Conservation (phyloP, 2,888 invertebrate genomes). For the Oxyscelio sp. region DNA sequence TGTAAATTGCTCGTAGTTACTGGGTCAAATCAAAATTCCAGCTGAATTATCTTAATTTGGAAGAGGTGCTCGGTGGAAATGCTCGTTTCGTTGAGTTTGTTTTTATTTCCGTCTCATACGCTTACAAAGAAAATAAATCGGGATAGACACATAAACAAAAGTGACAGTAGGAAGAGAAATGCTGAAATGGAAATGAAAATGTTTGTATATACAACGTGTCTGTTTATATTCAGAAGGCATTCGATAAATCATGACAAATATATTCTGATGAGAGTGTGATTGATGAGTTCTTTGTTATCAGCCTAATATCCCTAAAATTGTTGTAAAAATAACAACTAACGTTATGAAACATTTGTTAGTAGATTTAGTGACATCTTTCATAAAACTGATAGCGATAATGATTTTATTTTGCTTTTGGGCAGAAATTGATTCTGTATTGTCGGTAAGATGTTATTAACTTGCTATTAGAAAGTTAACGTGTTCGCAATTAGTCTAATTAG, state of each 20-base stretch:
- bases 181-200: neutral
- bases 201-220: neutral
- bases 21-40: neutral
- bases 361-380: too few species aligned
- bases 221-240: neutral
- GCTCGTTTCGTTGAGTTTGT: neutral
- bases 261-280: slow-evolving; percentile 9
- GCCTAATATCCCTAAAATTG: neutral
- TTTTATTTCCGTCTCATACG: neutral
- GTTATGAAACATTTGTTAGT: too few species aligned
- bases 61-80: neutral
- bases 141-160: neutral
- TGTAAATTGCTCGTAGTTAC: neutral
- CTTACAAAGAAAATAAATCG: neutral
- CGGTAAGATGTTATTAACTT: too few species aligned
- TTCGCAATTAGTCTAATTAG: too few species aligned
- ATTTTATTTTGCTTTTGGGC: too few species aligned
- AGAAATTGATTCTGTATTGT: too few species aligned
- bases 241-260: slow-evolving; percentile 25
- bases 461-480: too few species aligned
- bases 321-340: neutral
- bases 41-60: neutral
- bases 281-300: neutral
- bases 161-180: neutral
- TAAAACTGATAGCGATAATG: too few species aligned